Evolutionary conservation across 2,113 vertebrate genomes (phyloP).

Genomic region (Callipepla squamata): DNA sequence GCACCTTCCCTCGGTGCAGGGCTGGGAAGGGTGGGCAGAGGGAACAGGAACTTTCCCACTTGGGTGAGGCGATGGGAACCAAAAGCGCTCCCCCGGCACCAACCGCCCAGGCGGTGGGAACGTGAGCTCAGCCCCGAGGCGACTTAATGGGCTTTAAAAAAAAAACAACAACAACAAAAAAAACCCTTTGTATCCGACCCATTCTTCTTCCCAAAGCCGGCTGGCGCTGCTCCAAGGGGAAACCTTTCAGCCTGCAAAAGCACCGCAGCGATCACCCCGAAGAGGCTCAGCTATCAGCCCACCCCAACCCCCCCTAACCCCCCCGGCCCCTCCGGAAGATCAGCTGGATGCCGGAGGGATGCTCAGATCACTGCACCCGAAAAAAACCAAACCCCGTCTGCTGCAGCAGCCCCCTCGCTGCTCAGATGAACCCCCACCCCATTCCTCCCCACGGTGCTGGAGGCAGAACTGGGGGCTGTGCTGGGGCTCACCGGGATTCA

Average conservation of each 20-base stretch:
- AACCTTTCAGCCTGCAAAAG: conserved; percentile 65
- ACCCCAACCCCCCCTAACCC: background rate
- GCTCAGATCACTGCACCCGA: conserved; percentile 50
- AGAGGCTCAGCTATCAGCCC: conserved; percentile 25
- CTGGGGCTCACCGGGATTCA: background rate
- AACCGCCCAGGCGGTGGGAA: conserved; percentile 12
- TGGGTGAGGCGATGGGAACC: background rate
- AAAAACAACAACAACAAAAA: conserved; percentile 38
- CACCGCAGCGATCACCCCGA: conserved; percentile 52
- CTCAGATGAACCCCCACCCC: background rate
- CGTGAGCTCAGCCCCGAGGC: conserved; percentile 40
- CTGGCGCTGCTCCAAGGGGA: conserved; percentile 47
- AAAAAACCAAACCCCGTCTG: background rate
- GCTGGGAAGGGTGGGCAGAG: background rate
- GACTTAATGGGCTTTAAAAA: conserved; percentile 58
- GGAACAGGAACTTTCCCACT: background rate
- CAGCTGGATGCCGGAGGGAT: conserved; percentile 34
- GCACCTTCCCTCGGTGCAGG: background rate
- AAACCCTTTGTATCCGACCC: conserved; percentile 34
- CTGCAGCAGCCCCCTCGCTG: conserved; percentile 21
- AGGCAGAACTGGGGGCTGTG: background rate
- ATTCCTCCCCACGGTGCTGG: background rate
- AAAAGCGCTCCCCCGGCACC: background rate
- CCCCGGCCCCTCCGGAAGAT: background rate
- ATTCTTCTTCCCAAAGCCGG: conserved; percentile 58